Conservation (phyloP, 2,113 vertebrate genomes). For the Thermophis baileyi region DNA sequence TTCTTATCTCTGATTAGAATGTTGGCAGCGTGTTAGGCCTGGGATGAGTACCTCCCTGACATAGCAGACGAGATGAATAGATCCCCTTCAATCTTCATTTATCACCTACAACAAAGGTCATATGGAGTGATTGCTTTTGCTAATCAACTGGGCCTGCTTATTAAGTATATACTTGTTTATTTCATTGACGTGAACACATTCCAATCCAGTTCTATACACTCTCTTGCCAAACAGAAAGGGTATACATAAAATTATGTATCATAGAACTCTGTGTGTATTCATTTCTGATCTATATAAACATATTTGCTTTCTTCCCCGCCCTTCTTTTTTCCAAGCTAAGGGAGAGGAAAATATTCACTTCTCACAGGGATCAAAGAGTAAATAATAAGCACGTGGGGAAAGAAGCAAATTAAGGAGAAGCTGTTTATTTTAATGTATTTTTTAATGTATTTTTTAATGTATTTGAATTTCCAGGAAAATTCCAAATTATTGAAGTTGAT, state of each 20-base stretch:
- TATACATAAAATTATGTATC: constrained; percentile 29
- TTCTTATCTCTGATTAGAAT: background rate
- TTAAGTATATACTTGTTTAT: constrained; percentile 22
- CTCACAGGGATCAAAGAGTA: background rate
- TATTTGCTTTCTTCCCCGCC: background rate
- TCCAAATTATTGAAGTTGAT: background rate
- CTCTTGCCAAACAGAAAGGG: constrained; percentile 23
- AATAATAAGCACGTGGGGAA: background rate
- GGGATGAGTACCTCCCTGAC: rapidly evolving
- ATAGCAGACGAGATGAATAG: rapidly evolving
- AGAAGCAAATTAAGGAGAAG: background rate
- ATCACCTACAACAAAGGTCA: constrained; percentile 4
- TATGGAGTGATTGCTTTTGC: constrained; percentile 13
- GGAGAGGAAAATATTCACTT: constrained; percentile 26
- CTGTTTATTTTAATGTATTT: background rate
- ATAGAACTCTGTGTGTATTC: background rate
- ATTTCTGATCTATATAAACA: constrained; percentile 60
- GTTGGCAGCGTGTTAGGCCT: background rate
- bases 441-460: background rate
- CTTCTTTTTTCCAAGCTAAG: background rate
- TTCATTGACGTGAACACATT: constrained; percentile 19
- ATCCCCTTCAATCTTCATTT: constrained; percentile 29
- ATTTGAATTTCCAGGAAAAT: background rate
- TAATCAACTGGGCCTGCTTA: constrained; percentile 44
- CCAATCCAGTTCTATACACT: rapidly evolving